Evolutionary conservation across 2,888 invertebrate genomes (phyloP).

Genomic region (Cynaeus angustus): DNA sequence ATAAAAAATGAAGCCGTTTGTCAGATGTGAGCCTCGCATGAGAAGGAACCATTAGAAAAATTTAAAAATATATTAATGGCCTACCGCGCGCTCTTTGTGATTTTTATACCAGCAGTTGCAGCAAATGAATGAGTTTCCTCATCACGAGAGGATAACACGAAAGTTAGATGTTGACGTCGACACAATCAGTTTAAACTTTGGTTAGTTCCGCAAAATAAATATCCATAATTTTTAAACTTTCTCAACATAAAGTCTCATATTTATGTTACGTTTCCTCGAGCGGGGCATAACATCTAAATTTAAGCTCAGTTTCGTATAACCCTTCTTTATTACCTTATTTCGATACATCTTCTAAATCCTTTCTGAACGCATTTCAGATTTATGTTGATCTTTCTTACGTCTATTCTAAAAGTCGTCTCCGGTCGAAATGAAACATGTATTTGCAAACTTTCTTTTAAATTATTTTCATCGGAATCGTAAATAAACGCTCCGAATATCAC

Average conservation of each 20-base stretch:
- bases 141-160: too few relatives aligned
- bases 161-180: neutral
- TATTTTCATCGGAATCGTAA: constrained; percentile 19
- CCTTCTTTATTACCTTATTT: constrained; percentile 70
- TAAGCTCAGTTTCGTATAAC: constrained; percentile 68
- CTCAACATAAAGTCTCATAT: constrained; percentile 66
- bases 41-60: constrained; percentile 54
- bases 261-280: constrained; percentile 62
- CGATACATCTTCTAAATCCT: constrained; percentile 70
- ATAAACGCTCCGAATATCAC: constrained; percentile 7
- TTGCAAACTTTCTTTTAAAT: constrained; percentile 34
- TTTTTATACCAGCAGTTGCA: constrained; percentile 22
- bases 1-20: constrained; percentile 60
- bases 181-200: constrained; percentile 8
- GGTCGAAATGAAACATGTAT: constrained; percentile 31
- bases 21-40: constrained; percentile 56
- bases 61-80: constrained; percentile 28
- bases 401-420: constrained; percentile 51
- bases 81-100: constrained; percentile 13
- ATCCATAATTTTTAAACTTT: constrained; percentile 61
- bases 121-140: neutral
- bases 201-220: constrained; percentile 22
- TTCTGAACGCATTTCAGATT: constrained; percentile 67
- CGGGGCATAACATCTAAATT: constrained; percentile 68
- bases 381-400: constrained; percentile 63